A percentile compares a stretch with the other conserved stretches of the same genome.
Evolutionary conservation across 2,113 vertebrate species (phyloP).

Genomic region (Okapia johnstoni): DNA sequence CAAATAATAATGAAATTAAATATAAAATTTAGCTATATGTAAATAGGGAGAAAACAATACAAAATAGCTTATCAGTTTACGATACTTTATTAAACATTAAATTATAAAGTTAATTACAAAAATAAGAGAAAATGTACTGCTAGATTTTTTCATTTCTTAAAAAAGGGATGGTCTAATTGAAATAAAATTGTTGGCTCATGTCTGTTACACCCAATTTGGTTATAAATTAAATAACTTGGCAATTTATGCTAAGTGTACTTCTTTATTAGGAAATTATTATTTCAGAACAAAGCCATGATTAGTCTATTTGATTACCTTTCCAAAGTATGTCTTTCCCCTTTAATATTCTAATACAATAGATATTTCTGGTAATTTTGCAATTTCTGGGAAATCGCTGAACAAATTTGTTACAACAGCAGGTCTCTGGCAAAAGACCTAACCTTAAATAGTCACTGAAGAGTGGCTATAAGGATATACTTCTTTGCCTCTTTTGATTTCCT

Average conservation of each 20-base stretch:
- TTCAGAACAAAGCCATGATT: background rate
- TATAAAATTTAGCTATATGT: background rate
- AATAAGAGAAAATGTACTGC: background rate
- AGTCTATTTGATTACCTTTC: constrained; percentile 13
- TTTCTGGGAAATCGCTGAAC: background rate
- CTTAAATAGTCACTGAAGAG: background rate
- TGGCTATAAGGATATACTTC: background rate
- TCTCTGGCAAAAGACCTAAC: background rate
- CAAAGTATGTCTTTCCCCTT: background rate
- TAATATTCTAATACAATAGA: background rate
- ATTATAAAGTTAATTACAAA: constrained; percentile 14
- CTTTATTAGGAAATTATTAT: background rate
- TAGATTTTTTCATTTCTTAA: background rate
- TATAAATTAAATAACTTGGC: constrained; percentile 9
- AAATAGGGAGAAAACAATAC: background rate
- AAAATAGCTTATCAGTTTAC: background rate
- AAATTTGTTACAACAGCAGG: background rate
- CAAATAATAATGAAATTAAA: background rate
- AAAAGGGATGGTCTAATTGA: background rate
- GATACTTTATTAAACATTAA: background rate
- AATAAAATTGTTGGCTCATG: background rate
- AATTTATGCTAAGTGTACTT: background rate
- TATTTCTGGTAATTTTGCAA: background rate
- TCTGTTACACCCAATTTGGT: background rate
- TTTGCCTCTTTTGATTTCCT: background rate